Evolutionary conservation across 2,113 vertebrate genomes (phyloP).

Genomic region (Cyprinodon tularosa): DNA sequence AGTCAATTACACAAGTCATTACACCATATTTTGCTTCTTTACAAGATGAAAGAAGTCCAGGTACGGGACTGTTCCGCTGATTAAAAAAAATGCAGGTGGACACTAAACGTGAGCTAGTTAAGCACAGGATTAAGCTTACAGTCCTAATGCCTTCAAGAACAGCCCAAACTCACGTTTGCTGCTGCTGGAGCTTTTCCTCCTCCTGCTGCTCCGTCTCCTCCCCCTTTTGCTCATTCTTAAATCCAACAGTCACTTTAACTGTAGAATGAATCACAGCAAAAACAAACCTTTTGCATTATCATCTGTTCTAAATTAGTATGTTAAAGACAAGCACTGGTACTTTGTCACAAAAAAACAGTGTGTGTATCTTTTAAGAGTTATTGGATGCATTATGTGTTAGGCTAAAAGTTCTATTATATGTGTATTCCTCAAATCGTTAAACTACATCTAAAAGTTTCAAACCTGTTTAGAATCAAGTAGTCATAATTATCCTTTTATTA

Average conservation of each 20-base stretch:
- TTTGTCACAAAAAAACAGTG: background rate
- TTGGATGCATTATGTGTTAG: background rate
- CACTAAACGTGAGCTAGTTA: constrained; percentile 63
- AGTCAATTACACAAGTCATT: no score
- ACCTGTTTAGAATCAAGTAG: background rate
- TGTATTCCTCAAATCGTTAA: background rate
- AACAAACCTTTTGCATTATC: background rate
- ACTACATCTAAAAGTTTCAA: background rate
- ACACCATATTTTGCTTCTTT: background rate
- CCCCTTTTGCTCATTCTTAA: constrained; percentile 83
- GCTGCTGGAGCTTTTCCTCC: constrained; percentile 83
- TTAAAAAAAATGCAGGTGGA: background rate
- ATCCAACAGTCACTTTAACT: constrained; percentile 20
- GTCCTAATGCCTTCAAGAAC: background rate
- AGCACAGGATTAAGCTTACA: constrained; percentile 59
- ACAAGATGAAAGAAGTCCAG: background rate
- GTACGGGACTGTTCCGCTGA: background rate
- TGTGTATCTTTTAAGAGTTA: background rate
- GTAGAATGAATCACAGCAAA: background rate
- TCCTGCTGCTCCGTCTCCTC: constrained; percentile 84
- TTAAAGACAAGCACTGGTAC: background rate
- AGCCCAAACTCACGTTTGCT: constrained; percentile 81
- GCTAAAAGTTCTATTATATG: background rate
- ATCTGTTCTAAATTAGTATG: background rate
- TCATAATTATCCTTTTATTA: background rate